Base-by-base conservation (phyloP, 2,113 vertebrate species). In the Semicossyphus pulcher region DNA sequence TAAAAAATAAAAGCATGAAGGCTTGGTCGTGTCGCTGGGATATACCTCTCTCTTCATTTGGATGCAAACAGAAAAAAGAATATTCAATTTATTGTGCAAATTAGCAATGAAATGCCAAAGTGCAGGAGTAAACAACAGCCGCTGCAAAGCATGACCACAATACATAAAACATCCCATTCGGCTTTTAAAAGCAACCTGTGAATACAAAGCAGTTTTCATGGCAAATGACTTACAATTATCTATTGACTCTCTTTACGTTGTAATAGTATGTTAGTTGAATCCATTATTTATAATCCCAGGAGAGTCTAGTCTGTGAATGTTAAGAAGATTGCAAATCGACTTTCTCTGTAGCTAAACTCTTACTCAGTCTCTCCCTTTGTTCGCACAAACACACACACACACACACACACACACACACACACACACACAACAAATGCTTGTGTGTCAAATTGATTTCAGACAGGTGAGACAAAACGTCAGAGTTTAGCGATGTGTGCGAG, bases 361-460 rank as follows among this genome's bases (percentile, higher is more conserved):
- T 26, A 59, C 25, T 66, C 66, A 31, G 45, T 34, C 18, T 42
- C 23, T 64, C 3, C 34, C 34, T 42, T 51, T 68, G 28, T 54
- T 51, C 53, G 44, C 59, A 10, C 69, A 52, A n/a, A 51, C 37
- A 77, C 25, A 62, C 58, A 56, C 21, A 66, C 48, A 11, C 59
- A 10, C 69, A 52, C 25, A 51, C 37, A 77, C 25, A 62, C 58
- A 56, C 21, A 51, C 59, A 10, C 69, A 52, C 25, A 51, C 37
- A 77, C 25, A 62, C 58, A 56, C 21, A 66, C 48, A 11, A 59
- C 49, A 70, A 57, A 63, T 10, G 29, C 28, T 26, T 53, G 23
- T 1, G 16, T 76, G 67, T 82, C 77, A 82, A 76, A 79, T 37
- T 65, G 77, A 87, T 85, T 82, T 62, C 51, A 80, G 79, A 78